phyloP scores from a whole-genome alignment of 2,888 invertebrate species.

The Noctua janthina region DNA sequence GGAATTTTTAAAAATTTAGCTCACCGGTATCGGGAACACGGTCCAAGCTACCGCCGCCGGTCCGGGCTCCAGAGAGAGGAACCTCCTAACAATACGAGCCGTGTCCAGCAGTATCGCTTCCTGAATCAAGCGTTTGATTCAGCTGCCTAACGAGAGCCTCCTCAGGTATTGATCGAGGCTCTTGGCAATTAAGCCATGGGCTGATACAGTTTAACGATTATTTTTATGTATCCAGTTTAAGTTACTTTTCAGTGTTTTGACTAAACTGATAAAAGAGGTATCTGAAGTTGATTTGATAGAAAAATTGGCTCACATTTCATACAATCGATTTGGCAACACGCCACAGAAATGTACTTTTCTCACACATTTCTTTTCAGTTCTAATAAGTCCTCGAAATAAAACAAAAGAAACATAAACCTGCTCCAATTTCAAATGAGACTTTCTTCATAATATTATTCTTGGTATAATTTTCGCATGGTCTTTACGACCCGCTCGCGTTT shows the following conservation, averaged over 20 bases:
- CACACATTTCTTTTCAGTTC: not conserved
- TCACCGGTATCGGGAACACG: too few relatives aligned
- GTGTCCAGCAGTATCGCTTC: too few relatives aligned
- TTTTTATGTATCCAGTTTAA: not conserved
- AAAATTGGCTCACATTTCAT: constrained; percentile 8
- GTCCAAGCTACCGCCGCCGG: too few relatives aligned
- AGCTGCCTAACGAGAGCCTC: too few relatives aligned
- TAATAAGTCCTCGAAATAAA: constrained; percentile 29
- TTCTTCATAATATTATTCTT: constrained; percentile 37
- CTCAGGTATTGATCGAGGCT: too few relatives aligned
- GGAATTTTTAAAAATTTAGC: too few relatives aligned
- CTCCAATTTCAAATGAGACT: constrained; percentile 38
- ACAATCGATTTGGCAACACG: constrained; percentile 2
- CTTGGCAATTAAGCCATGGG: too few relatives aligned
- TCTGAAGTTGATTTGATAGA: not conserved
- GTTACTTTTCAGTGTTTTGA: not conserved
- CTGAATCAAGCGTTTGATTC: too few relatives aligned
- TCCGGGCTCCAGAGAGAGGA: too few relatives aligned
- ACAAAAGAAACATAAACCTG: constrained; percentile 34
- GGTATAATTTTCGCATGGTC: constrained; percentile 49
- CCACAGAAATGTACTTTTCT: not conserved
- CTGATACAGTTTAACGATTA: not conserved
- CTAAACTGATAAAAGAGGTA: not conserved
- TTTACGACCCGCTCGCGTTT: constrained; percentile 57
- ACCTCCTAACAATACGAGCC: too few relatives aligned